Percentiles rank a stretch among this genome's conserved stretches.
These are phyloP conservation scores for Sarcophaga carnaria DNA, from an alignment of 2,888 invertebrate genomes.

Conservation along the genomic window DNA sequence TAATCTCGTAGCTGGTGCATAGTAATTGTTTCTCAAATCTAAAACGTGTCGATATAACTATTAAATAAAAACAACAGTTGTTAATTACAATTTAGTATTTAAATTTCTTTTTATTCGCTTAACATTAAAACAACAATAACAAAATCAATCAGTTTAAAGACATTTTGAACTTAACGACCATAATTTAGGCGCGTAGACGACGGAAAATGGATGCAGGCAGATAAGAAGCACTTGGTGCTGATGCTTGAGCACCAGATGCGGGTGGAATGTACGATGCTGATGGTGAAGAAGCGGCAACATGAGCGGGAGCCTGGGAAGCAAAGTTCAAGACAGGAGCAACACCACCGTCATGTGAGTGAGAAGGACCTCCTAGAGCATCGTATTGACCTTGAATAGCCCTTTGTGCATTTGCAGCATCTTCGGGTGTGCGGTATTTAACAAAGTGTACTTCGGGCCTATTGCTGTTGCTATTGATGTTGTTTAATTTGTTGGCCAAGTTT, in stretches of 20 bases:
- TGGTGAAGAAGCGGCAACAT: conserved; percentile 51
- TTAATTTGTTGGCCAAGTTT: conserved; percentile 74
- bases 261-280: conserved; percentile 57
- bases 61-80: no score
- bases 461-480: conserved; percentile 72
- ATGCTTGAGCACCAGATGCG: conserved; percentile 56
- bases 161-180: conserved; percentile 1
- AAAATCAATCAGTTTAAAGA: conserved; percentile 29
- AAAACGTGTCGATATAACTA: no score
- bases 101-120: conserved; percentile 33
- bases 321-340: conserved; percentile 77
- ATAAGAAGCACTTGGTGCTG: conserved; percentile 73
- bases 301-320: conserved; percentile 72
- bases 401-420: conserved; percentile 78
- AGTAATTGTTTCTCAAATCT: no score
- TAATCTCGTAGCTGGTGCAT: no score
- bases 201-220: conserved; percentile 75
- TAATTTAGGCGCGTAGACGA: conserved; percentile 72
- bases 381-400: conserved; percentile 77
- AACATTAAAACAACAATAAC: conserved; percentile 46
- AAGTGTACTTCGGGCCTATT: conserved; percentile 78
- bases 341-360: conserved; percentile 75
- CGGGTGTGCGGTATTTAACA: conserved; percentile 78
- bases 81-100: neutral
- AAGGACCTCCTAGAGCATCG: conserved; percentile 75